Evolutionary conservation across 2,797 vertebrate species (phyloP), one percentile per base, ranked within the genome.

Genomic region (Buphagus erythrorhynchus): DNA sequence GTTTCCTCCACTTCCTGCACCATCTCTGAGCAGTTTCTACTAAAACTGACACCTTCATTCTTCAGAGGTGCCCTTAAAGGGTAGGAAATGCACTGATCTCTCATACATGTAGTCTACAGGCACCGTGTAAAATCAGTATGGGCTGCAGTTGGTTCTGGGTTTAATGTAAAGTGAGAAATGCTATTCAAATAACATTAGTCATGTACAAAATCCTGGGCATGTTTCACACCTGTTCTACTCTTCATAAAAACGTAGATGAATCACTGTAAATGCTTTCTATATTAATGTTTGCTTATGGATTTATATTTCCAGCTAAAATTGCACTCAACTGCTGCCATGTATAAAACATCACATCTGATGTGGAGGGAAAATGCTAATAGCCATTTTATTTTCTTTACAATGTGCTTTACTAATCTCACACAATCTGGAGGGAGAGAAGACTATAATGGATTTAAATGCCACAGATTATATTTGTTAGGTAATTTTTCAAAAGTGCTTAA

Each of bases 401-500:
- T 33, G 14, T 46, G 26, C 35, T 80, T 93, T 90, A 74, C 24
- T 68, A 67, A 28, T 71, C 49, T 71, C 38, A 43, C 20, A 36
- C 18, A 59, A 71, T 31, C 46, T 42, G 16, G 6, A 10, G 36
- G 8, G 10, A 67, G 18, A 77, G n/a, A 79, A 74, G 8, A 28
- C 28, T 55, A 9, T 35, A 92, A 82, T 65, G 48, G 19, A 72
- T 80, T 83, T 80, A 28, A 80, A 11, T 71, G 42, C 18, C 74
- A 82, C 8, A 66, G 40, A 76, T 75, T 54, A n/a, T 49, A 66
- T 87, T 91, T 87, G 26, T 67, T 82, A 55, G 40, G 35, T 43
- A 76, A 76, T 88, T 94, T 84, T 90, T 88, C 48, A 74, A 8
- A 87, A 69, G 46, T 71, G 55, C 77, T 91, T 75, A 93, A 75